Conservation (phyloP, 2,113 vertebrate species). For the Corydoras sp. region DNA sequence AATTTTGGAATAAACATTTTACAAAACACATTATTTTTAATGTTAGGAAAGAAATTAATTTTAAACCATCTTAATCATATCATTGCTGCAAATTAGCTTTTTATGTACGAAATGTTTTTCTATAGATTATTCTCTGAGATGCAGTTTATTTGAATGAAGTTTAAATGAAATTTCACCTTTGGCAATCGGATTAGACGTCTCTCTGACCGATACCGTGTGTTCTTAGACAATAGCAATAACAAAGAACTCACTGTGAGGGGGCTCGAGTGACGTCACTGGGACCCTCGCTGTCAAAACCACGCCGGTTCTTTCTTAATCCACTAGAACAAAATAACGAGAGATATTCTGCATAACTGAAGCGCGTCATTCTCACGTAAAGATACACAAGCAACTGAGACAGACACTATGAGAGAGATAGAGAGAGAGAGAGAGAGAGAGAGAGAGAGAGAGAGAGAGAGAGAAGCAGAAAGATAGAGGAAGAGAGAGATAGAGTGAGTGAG, state of each 20-base stretch:
- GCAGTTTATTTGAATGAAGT: too few relatives aligned
- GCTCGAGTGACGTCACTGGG: conserved; percentile 58
- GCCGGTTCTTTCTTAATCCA: conserved; percentile 45
- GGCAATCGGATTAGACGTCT: not conserved
- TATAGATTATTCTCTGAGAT: not conserved
- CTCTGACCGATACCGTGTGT: not conserved
- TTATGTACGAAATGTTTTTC: too few relatives aligned
- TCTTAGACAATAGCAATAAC: conserved; percentile 29
- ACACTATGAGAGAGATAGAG: conserved; percentile 46
- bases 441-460: conserved; percentile 32
- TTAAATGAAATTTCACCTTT: not conserved
- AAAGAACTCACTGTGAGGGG: conserved; percentile 76
- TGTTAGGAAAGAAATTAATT: too few relatives aligned
- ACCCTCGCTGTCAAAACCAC: conserved; percentile 19
- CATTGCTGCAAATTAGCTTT: too few relatives aligned
- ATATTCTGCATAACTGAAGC: conserved; percentile 88
- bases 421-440: not conserved
- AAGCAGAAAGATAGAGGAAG: not conserved
- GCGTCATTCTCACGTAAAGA: conserved; percentile 68
- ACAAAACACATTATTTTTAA: too few relatives aligned
- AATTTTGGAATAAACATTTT: too few relatives aligned
- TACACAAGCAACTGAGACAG: conserved; percentile 40
- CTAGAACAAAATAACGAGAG: conserved; percentile 81
- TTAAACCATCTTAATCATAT: too few relatives aligned
- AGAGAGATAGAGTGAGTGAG: conserved; percentile 45